phyloP scores from a whole-genome alignment of 2,888 invertebrate genomes.

The Malachius bipustulatus region DNA sequence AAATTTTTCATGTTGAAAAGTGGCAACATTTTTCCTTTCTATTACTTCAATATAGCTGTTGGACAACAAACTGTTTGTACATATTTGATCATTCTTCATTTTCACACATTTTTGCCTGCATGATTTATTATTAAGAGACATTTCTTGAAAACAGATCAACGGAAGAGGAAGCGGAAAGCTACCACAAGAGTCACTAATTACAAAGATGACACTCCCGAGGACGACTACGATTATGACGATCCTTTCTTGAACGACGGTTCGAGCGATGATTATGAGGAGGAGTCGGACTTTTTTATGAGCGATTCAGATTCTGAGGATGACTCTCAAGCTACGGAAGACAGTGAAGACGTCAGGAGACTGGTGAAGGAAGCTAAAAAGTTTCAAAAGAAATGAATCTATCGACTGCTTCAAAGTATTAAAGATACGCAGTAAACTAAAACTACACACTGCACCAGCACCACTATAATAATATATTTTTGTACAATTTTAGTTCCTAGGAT shows the following conservation, averaged over 20 bases:
- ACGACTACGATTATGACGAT: constrained; percentile 13
- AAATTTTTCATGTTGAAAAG: no score
- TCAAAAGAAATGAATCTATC: background rate
- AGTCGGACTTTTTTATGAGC: constrained; percentile 9
- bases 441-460: background rate
- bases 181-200: background rate
- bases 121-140: no score
- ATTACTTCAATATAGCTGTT: no score
- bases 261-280: constrained; percentile 13
- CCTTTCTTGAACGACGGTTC: constrained; percentile 13
- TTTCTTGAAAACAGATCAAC: constrained; percentile 1
- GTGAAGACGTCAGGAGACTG: constrained; percentile 8
- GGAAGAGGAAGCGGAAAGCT: no score
- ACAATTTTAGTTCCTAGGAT: no score
- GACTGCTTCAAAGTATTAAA: background rate
- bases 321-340: constrained; percentile 9
- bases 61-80: no score
- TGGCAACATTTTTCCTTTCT: no score
- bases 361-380: constrained; percentile 10
- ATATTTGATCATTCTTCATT: no score
- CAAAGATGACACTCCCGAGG: constrained; percentile 8
- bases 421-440: background rate
- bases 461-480: no score
- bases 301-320: constrained; percentile 13
- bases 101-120: no score